Percentiles rank a stretch among this genome's conserved stretches.
Conservation (phyloP, 1,140 invertebrate genomes). For the Teleopsis dalmanni region DNA sequence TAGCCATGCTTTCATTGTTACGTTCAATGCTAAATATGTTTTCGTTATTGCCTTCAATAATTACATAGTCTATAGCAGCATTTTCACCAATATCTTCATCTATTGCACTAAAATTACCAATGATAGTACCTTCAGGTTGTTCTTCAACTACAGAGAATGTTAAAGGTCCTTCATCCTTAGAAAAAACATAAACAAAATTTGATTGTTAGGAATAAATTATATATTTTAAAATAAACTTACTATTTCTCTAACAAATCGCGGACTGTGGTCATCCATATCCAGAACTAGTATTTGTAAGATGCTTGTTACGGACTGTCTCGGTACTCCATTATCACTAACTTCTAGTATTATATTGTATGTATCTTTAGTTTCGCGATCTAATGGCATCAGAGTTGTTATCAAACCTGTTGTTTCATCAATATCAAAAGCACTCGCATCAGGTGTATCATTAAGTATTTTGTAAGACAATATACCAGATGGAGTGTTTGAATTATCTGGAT, state of each 20-base stretch:
- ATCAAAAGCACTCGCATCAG: slow-evolving; percentile 57
- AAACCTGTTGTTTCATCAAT: slow-evolving; percentile 63
- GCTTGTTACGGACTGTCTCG: slow-evolving; percentile 65
- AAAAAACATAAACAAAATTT: slow-evolving; percentile 1
- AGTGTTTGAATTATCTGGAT: slow-evolving; percentile 68
- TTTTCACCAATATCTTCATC: slow-evolving; percentile 71
- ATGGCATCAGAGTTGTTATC: slow-evolving; percentile 57
- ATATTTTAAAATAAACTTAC: slow-evolving; percentile 46
- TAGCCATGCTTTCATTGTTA: slow-evolving; percentile 56
- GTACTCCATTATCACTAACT: slow-evolving; percentile 65
- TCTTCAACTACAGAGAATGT: slow-evolving; percentile 60
- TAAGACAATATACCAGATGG: slow-evolving; percentile 67
- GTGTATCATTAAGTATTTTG: slow-evolving; percentile 61
- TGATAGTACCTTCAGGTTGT: slow-evolving; percentile 52
- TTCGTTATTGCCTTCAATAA: slow-evolving; percentile 66
- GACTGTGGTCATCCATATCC: slow-evolving; percentile 74
- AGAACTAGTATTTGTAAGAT: slow-evolving; percentile 61
- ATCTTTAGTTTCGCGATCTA: slow-evolving; percentile 66
- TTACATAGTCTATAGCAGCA: slow-evolving; percentile 65
- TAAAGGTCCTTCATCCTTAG: slow-evolving; percentile 57
- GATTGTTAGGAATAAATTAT: neutral
- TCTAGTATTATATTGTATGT: slow-evolving; percentile 68
- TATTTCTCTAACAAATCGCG: slow-evolving; percentile 59
- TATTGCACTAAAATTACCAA: slow-evolving; percentile 60
- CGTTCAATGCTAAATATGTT: slow-evolving; percentile 57